Evolutionary conservation across 2,888 invertebrate species (phyloP).

Genomic region (Sinohyriopsis cumingii): DNA sequence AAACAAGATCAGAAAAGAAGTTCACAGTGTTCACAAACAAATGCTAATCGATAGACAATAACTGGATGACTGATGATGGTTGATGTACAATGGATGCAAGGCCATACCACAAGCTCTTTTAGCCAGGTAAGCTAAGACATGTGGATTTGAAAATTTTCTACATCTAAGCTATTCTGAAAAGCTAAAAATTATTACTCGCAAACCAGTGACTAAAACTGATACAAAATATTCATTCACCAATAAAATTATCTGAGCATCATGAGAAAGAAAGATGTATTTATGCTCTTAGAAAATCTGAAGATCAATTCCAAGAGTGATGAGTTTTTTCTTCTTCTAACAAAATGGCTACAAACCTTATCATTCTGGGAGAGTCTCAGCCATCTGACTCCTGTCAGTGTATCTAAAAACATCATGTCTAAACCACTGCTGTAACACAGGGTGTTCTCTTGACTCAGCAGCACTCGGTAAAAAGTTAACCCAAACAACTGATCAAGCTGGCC

Average conservation of each 20-base stretch:
- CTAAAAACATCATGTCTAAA: conserved; percentile 38
- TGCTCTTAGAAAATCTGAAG: background rate
- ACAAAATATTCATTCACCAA: background rate
- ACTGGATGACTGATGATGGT: no score
- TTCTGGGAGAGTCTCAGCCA: conserved; percentile 61
- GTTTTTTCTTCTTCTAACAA: background rate
- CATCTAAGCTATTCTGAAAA: no score
- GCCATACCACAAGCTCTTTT: no score
- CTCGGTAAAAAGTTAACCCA: conserved; percentile 53
- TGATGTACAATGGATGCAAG: no score
- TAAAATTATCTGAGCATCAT: background rate
- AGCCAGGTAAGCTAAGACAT: no score
- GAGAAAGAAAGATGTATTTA: background rate
- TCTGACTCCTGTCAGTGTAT: conserved; percentile 52
- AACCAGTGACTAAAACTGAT: no score
- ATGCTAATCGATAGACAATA: no score
- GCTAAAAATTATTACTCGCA: no score
- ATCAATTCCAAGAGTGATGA: background rate
- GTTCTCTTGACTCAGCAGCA: conserved; percentile 32
- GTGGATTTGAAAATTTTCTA: no score
- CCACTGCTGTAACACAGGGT: conserved; percentile 32
- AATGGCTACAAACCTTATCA: conserved; percentile 53
- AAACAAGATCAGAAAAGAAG: no score
- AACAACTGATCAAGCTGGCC: conserved; percentile 81
- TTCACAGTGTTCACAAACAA: no score